phyloP scores from a whole-genome alignment of 1,140 invertebrate genomes.

The Dolichoris vasculosae region DNA sequence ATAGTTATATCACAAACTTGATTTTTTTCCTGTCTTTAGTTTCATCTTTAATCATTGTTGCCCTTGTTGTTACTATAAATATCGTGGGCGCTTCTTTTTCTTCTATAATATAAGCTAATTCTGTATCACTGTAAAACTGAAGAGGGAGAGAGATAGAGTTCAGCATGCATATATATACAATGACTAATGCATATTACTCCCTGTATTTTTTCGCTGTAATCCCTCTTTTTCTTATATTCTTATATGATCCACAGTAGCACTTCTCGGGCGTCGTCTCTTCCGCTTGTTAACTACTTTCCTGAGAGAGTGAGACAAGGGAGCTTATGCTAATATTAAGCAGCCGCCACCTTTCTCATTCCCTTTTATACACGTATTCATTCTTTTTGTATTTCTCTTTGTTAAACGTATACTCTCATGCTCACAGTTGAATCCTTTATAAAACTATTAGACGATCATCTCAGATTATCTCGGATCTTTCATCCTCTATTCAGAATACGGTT shows the following conservation, averaged over 20 bases:
- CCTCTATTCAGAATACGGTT: constrained; percentile 46
- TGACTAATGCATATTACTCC: neutral
- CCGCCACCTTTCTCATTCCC: constrained; percentile 25
- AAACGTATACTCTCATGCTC: neutral
- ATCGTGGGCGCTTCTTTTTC: neutral
- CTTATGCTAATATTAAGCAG: constrained; percentile 61
- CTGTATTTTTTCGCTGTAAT: neutral
- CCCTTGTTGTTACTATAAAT: no score
- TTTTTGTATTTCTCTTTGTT: neutral
- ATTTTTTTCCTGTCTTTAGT: neutral
- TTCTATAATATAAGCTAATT: no score
- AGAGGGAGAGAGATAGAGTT: neutral
- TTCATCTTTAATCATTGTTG: neutral
- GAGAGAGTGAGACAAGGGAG: constrained; percentile 34
- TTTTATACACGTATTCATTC: neutral
- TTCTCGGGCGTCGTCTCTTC: constrained; percentile 58
- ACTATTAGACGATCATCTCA: constrained; percentile 74
- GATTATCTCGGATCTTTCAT: constrained; percentile 69
- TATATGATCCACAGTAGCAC: constrained; percentile 52
- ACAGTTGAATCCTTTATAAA: constrained; percentile 72
- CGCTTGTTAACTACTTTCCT: constrained; percentile 53
- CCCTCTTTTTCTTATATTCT: neutral
- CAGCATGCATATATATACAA: neutral
- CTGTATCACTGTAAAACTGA: no score
- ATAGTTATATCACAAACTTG: neutral